phyloP scores from a whole-genome alignment of 2,888 invertebrate species.

The Ceraclea dissimilis region DNA sequence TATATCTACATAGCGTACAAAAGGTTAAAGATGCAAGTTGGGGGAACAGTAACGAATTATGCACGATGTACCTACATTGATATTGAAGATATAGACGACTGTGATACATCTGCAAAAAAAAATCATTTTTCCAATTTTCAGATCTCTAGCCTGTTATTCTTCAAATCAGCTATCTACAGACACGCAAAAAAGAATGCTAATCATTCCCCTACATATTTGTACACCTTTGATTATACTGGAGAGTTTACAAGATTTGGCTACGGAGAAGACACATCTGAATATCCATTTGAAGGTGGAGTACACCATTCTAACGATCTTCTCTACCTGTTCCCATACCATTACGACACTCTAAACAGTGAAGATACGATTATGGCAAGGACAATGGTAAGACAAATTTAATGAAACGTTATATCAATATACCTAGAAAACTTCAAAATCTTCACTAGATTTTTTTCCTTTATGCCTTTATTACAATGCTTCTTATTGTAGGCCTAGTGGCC shows the following conservation, averaged over 20 bases:
- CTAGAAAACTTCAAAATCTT: no score
- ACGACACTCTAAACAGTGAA: slow-evolving; percentile 31
- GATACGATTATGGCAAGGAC: slow-evolving; percentile 37
- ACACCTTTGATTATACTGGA: slow-evolving; percentile 45
- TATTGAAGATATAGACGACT: no score
- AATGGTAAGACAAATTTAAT: slow-evolving; percentile 38
- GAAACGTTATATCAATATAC: neutral
- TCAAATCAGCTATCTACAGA: slow-evolving; percentile 41
- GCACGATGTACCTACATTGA: no score
- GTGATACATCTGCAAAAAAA: no score
- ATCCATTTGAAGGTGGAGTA: slow-evolving; percentile 44
- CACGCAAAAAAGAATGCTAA: slow-evolving; percentile 35
- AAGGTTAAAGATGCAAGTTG: no score
- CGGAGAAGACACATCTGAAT: slow-evolving; percentile 34
- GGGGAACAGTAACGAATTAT: no score
- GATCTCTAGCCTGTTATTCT: slow-evolving; percentile 39
- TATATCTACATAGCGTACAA: no score
- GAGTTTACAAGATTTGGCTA: slow-evolving; percentile 37
- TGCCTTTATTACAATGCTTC: no score
- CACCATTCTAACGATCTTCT: slow-evolving; percentile 54
- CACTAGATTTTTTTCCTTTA: no score
- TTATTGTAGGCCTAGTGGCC: no score
- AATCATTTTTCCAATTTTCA: no score
- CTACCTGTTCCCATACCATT: slow-evolving; percentile 47
- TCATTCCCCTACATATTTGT: slow-evolving; percentile 36